Evolutionary conservation across 1,140 invertebrate genomes (phyloP).

Genomic region (Zaprionus vittiger): DNA sequence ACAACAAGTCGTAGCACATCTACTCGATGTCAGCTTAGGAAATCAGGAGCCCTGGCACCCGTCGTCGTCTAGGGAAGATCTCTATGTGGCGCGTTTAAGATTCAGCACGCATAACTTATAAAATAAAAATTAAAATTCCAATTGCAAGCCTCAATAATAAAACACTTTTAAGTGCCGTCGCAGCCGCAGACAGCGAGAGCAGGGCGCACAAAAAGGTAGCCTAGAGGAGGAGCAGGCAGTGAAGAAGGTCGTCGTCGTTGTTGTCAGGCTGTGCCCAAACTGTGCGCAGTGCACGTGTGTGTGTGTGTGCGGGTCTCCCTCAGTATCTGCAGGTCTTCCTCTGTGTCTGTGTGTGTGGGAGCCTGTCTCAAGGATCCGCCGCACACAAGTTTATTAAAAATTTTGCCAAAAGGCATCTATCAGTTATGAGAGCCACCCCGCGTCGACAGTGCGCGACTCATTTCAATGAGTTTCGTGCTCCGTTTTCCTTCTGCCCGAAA

Average conservation of each 20-base stretch:
- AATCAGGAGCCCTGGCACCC: constrained; percentile 45
- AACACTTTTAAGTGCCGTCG: constrained; percentile 68
- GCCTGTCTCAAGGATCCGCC: constrained; percentile 22
- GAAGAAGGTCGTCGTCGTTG: constrained; percentile 9
- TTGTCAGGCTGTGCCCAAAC: background rate
- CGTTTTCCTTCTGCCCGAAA: constrained; percentile 12
- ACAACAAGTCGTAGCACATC: constrained; percentile 15
- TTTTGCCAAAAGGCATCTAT: constrained; percentile 73
- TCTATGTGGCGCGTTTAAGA: constrained; percentile 59
- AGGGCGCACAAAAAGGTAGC: constrained; percentile 19
- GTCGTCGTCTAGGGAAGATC: constrained; percentile 21
- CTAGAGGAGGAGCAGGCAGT: background rate
- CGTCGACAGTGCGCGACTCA: constrained; percentile 64
- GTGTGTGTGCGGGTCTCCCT: no score
- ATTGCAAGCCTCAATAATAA: constrained; percentile 73
- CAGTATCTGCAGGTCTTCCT: background rate
- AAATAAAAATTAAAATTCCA: constrained; percentile 82
- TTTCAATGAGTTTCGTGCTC: constrained; percentile 72
- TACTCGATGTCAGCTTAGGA: constrained; percentile 31
- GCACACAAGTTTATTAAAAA: constrained; percentile 73
- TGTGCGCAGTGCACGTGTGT: background rate
- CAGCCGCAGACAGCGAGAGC: constrained; percentile 16
- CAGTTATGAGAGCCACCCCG: constrained; percentile 61
- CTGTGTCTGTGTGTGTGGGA: constrained; percentile 10
- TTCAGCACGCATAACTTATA: constrained; percentile 73